Evolutionary conservation across 1,140 invertebrate genomes (phyloP), one percentile per base, ranked within the genome.

Genomic region (Rhopalosiphum padi): DNA sequence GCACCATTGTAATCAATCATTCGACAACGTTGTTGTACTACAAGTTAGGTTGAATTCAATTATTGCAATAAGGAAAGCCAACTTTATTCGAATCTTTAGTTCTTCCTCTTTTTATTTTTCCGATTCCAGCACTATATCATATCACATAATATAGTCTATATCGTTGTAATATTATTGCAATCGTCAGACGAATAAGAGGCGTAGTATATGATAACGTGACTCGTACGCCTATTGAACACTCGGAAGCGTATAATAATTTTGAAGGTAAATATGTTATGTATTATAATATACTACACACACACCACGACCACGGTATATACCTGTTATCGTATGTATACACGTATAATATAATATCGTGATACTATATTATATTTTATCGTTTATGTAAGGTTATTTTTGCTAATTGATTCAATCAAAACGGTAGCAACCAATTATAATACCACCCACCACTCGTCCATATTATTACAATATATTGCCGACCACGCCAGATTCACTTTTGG

Each of bases 341-440:
- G 30, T 68, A 68, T n/a, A 30, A 18, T 51, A 51, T 51, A 51
- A 51, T n/a, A 68, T 68, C 9, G 11, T 11, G 9, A 68, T 30
- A n/a, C 6, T 25, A n/a, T 60, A 60, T 60, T 60, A 11, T 51
- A 51, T 51, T 51, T 68, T 68, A 68, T 68, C 30, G 60, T 68
- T 30, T 68, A 30, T 68, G 30, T 68, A 30, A 68, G 60, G 60
- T 68, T 68, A 68, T 43, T 86, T 86, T 86, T 30, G 41, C 41
- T 86, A 86, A 86, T 88, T 88, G 43, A 21, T 51, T 48, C 46
- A 48, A 88, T n/a, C 25, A n/a, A 25, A 41, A 51, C 15, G 86
- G 86, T 11, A 68, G 18, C 53, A 96, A 96, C 87, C 94, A 95
- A 94, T 93, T 86, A 91, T 91, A 55, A 86, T 86, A 43, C 30